phyloP scores from a whole-genome alignment of 2,888 invertebrate genomes.

The Amaurobius ferox region DNA sequence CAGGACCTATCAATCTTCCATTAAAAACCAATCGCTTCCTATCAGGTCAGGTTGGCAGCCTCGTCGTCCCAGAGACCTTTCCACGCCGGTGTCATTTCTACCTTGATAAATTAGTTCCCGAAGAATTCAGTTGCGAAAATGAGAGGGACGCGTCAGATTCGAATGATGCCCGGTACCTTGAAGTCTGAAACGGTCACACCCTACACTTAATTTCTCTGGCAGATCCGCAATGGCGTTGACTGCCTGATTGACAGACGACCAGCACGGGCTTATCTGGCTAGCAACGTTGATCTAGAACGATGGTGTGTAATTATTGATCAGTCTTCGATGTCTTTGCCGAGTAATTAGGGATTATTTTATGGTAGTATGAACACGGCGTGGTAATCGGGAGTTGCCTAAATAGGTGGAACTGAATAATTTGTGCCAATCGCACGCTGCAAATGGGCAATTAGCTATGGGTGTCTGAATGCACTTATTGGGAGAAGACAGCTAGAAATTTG shows the following conservation, averaged over 20 bases:
- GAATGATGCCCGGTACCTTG: constrained; percentile 12
- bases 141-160: constrained; percentile 5
- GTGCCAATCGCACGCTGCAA: neutral
- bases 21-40: constrained; percentile 16
- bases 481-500: neutral
- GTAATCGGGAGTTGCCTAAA: constrained; percentile 9
- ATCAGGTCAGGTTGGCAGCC: neutral
- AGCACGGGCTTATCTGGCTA: neutral
- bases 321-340: constrained; percentile 12
- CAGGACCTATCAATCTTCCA: constrained; percentile 8
- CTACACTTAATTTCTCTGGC: neutral
- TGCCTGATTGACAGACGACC: neutral
- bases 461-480: neutral
- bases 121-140: constrained; percentile 16
- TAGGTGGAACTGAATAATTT: constrained; percentile 16
- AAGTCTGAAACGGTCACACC: constrained; percentile 12
- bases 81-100: constrained; percentile 12
- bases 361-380: neutral
- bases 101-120: constrained; percentile 16
- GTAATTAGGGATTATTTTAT: constrained; percentile 12
- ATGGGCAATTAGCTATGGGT: constrained; percentile 2
- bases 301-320: constrained; percentile 16
- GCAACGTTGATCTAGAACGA: constrained; percentile 3
- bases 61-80: constrained; percentile 1
- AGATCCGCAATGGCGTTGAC: constrained; percentile 15